Conservation (phyloP, 2,888 invertebrate genomes). For the Zele albiditarsus region DNA sequence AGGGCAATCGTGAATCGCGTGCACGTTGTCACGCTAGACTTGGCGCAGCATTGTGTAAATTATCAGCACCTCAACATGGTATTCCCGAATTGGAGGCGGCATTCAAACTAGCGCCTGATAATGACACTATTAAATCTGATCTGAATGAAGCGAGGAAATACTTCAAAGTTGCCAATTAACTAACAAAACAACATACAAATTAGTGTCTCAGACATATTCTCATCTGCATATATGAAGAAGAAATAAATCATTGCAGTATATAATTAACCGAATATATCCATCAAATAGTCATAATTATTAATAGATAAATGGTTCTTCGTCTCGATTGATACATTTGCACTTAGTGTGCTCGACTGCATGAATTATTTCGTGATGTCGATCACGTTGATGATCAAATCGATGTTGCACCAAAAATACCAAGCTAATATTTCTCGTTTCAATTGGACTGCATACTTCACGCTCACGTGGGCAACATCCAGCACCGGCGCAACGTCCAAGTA, state of each 20-base stretch:
- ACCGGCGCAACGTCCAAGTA: slow-evolving; percentile 64
- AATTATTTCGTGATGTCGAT: slow-evolving; percentile 66
- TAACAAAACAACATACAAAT: no score
- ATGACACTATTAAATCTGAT: slow-evolving; percentile 78
- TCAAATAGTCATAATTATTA: background rate
- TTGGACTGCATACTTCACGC: slow-evolving; percentile 61
- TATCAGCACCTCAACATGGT: slow-evolving; percentile 82
- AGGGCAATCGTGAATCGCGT: slow-evolving; percentile 81
- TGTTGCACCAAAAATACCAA: slow-evolving; percentile 68
- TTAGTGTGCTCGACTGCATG: slow-evolving; percentile 64
- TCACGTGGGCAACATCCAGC: slow-evolving; percentile 66
- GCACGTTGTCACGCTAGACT: slow-evolving; percentile 83
- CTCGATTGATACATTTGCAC: slow-evolving; percentile 60
- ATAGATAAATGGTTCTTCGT: slow-evolving; percentile 2
- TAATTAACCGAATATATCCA: background rate
- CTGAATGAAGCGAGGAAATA: slow-evolving; percentile 65
- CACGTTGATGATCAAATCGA: slow-evolving; percentile 62
- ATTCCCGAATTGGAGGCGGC: slow-evolving; percentile 85
- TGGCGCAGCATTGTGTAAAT: slow-evolving; percentile 82
- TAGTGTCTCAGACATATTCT: background rate
- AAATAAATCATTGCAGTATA: background rate
- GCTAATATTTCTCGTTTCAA: slow-evolving; percentile 62
- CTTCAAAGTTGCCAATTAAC: slow-evolving; percentile 48
- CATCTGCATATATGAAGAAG: background rate
- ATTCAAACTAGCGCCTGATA: slow-evolving; percentile 78